Conservation (phyloP, 2,113 vertebrate species). For the Pontoporia blainvillei region DNA sequence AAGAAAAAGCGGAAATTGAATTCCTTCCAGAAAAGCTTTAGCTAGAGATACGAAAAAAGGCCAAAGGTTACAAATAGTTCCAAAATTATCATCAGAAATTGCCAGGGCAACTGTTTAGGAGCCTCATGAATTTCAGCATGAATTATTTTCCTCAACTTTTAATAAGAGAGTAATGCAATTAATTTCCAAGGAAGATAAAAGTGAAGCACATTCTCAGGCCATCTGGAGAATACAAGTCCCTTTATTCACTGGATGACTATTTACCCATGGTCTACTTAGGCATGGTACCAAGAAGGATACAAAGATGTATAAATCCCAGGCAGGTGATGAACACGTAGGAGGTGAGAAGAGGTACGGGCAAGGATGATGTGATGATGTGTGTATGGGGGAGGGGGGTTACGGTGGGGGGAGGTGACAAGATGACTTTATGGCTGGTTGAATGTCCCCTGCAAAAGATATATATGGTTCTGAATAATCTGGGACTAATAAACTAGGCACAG, state of each 20-base stretch:
- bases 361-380: no score
- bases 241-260: background rate
- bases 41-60: constrained; percentile 44
- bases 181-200: constrained; percentile 60
- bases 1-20: constrained; percentile 60
- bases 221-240: background rate
- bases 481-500: background rate
- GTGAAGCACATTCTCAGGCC: constrained; percentile 38
- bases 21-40: constrained; percentile 63
- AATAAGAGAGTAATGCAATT: constrained; percentile 51
- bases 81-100: constrained; percentile 49
- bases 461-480: background rate
- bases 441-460: background rate
- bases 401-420: accelerated
- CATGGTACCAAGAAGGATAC: background rate
- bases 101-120: constrained; percentile 9
- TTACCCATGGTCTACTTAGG: background rate
- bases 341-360: no score
- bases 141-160: constrained; percentile 47
- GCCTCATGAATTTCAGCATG: background rate
- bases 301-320: accelerated
- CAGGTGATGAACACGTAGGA: background rate
- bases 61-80: constrained; percentile 41
- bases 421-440: background rate
- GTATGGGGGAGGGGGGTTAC: accelerated